A percentile compares a stretch with the other conserved stretches of the same genome.
Evolutionary conservation across 2,113 vertebrate genomes (phyloP).

Genomic region (Synchiropus splendidus): DNA sequence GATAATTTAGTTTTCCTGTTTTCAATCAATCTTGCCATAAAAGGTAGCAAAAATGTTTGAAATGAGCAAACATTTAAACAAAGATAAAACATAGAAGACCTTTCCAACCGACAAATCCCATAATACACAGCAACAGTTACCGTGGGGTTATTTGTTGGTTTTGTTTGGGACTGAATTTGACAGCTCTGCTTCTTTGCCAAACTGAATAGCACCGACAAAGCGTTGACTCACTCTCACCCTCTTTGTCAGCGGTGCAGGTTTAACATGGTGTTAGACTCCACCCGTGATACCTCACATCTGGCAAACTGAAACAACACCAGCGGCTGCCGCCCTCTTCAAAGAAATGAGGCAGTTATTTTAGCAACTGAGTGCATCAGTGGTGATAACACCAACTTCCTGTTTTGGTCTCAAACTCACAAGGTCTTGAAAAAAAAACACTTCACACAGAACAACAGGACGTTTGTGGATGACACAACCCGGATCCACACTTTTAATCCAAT

Average conservation of each 20-base stretch:
- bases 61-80: no score
- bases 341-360: slow-evolving; percentile 14
- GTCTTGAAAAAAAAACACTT: neutral
- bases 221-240: no score
- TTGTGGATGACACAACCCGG: neutral
- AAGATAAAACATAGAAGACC: no score
- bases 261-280: no score
- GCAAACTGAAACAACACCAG: slow-evolving; percentile 4
- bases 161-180: no score
- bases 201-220: neutral
- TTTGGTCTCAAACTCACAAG: neutral
- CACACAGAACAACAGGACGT: slow-evolving; percentile 3
- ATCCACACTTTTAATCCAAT: slow-evolving; percentile 17
- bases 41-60: no score
- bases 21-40: no score
- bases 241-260: neutral
- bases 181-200: no score
- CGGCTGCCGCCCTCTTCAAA: slow-evolving; percentile 1
- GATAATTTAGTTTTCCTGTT: no score
- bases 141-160: no score
- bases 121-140: no score
- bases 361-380: slow-evolving; percentile 22
- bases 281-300: slow-evolving; percentile 2
- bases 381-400: slow-evolving; percentile 53
- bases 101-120: no score